Base-by-base conservation (phyloP, 2,888 invertebrate species). In the Pollenia labialis region DNA sequence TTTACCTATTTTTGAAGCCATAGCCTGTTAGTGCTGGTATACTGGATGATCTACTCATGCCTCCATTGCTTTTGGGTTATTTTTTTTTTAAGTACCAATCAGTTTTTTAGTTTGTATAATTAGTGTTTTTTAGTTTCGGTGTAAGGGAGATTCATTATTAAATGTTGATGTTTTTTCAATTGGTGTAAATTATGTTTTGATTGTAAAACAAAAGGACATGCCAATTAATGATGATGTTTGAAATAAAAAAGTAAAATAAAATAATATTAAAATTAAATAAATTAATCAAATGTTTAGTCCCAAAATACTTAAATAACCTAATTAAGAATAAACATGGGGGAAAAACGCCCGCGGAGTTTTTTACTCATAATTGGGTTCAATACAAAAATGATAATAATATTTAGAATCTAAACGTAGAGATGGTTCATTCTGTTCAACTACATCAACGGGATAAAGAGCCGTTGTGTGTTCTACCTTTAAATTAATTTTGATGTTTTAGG, bases 11-110 rank as follows among this genome's bases (percentile, higher is more conserved):
- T 91, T 92, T 92, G 90, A 90, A 91, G 91, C 93, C 91, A 90
- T 91, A 91, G 91, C 93, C 92, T 89, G 93, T 93, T 92, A 97
- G 95, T 94, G 97, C 96, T 93, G 97, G 97, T 95, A 97, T 97
- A 95, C 97, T 97, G 94, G 97, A 97, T 92, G 97, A 96, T 95
- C 97, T 96, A 95, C 96, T 96, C 95, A 97, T 97, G 94, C 96
- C 96, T 94, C 96, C 95, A 93, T 94, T 95, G 93, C 94, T 93
- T 94, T 89, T 89, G 89, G 68, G 44, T 88, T 89, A 81, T 84
- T 85, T 75, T 60, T 80, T 72, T 88, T 83, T 84, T 82, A 80
- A 44, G 62, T 85, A 85, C 69, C 72, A 64, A 62, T 56, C 81
- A 32, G 69, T 76, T 81, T 32, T 87, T 88, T 87, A 56, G 77